These are phyloP conservation scores for Drosophila suboccidentalis DNA, from an alignment of 2,888 invertebrate species.

Conservation along the genomic window DNA sequence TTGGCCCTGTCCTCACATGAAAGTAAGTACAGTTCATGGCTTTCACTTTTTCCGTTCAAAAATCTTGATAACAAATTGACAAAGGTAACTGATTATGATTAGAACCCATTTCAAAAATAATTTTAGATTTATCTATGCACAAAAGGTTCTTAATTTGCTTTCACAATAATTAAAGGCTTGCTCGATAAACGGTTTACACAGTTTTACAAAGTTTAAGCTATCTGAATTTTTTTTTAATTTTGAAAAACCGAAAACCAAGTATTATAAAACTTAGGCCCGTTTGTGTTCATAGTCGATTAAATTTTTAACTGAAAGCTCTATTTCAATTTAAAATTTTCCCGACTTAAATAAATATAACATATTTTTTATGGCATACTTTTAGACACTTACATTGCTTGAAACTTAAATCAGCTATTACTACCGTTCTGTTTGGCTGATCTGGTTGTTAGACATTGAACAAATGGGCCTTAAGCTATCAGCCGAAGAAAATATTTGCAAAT, in stretches of 20 bases:
- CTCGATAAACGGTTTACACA: not conserved
- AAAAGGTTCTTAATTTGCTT: not conserved
- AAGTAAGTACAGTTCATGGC: slow-evolving; percentile 77
- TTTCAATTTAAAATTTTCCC: too few relatives aligned
- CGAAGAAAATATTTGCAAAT: slow-evolving; percentile 1
- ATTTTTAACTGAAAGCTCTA: too few relatives aligned
- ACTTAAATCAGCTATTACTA: too few relatives aligned
- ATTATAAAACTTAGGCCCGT: too few relatives aligned
- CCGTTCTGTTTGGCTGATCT: too few relatives aligned
- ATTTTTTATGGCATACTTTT: too few relatives aligned
- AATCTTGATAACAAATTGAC: slow-evolving; percentile 5
- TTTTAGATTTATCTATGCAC: not conserved
- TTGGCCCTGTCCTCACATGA: slow-evolving; percentile 85
- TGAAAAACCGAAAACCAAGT: too few relatives aligned
- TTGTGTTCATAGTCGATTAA: too few relatives aligned
- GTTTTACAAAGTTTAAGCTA: not conserved
- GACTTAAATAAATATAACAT: too few relatives aligned
- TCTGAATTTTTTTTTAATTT: too few relatives aligned
- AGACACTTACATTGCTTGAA: too few relatives aligned
- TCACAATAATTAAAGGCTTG: not conserved
- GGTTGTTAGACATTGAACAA: not conserved
- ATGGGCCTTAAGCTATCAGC: not conserved
- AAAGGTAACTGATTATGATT: not conserved
- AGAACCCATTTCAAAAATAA: slow-evolving; percentile 8
- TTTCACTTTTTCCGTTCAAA: not conserved